A percentile compares a stretch with the other conserved stretches of the same genome.
Conservation (phyloP, 2,113 vertebrate species). For the Strix aluco region DNA sequence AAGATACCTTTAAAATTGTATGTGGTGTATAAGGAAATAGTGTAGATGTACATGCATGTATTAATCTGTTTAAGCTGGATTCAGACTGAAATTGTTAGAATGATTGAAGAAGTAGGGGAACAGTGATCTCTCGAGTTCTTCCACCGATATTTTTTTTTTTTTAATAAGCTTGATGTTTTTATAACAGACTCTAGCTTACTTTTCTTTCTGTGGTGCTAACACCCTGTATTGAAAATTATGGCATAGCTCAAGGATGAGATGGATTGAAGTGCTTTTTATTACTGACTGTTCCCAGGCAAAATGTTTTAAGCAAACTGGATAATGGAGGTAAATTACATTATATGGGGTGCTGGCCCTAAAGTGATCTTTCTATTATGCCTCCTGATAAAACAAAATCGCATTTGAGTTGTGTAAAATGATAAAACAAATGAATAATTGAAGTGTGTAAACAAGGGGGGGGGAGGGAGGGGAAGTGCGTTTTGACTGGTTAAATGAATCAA, state of each 20-base stretch:
- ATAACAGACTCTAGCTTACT: constrained; percentile 21
- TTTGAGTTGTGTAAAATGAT: constrained; percentile 49
- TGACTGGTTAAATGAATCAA: not conserved
- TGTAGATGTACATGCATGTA: not conserved
- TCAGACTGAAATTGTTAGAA: not conserved
- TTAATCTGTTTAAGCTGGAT: not conserved
- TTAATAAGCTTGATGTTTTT: constrained; percentile 40
- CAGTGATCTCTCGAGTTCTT: not conserved
- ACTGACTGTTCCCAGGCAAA: constrained; percentile 47
- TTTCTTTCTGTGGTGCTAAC: not conserved
- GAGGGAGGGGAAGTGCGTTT: not conserved
- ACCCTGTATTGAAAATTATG: constrained; percentile 48
- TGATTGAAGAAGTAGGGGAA: not conserved
- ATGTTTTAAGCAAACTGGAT: constrained; percentile 60
- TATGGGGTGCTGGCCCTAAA: constrained; percentile 42
- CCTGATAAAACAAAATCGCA: constrained; percentile 57
- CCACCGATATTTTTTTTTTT: not conserved
- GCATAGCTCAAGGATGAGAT: constrained; percentile 41
- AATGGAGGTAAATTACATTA: constrained; percentile 68
- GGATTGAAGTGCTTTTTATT: constrained; percentile 64
- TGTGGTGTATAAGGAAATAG: not conserved
- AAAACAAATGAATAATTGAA: constrained; percentile 33
- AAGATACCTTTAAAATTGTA: not conserved
- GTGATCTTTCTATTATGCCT: constrained; percentile 50
- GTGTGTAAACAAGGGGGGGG: not conserved